Base-by-base conservation (phyloP, 2,888 invertebrate genomes). In the Acleris emargana region DNA sequence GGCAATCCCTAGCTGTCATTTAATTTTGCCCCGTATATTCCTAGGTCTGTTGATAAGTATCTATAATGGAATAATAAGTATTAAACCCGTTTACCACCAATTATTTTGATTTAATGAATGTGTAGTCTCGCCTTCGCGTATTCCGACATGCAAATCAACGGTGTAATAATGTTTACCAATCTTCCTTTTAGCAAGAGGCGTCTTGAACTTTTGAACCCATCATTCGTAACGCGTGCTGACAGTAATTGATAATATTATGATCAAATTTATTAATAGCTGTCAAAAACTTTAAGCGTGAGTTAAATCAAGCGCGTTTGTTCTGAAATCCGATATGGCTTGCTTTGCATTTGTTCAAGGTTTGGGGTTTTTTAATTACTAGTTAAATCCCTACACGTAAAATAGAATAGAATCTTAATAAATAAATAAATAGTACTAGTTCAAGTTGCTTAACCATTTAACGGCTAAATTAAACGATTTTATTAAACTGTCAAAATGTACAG, bases 151-250 rank as follows among this genome's bases (percentile, higher is more conserved):
- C 22, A 49, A 22, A 55, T 42, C 20, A 43, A 32, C 32, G 18
- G 13, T 53, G 18, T 53, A 17, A 52, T 28, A 45, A 9, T 49
- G 2, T 42, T 42, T 50, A 20, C 20, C 53, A 61, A 60, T 13
- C 32, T 45, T 53, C 18, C 1, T 54, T 43, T 45, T 32, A 49
- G 38, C 17, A 61, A 13, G 20, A 17, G 45, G 54, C 53, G 9
- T 47, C 20, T 9, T 53, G 47, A 49, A 47, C 61, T 53, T 59
- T 49, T 53, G 53, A 53, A 38, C 53, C 45, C 38, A 49, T 42
- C 54, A 22, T 45, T 16, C 47, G n/a, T 38, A 38, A 13, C 47
- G 22, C 32, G 22, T 61, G 54, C 54, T 54, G 47, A 22, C 47
- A 32, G 52, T 43, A 25, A 49, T 54, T 42, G 49, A 54, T 62